Percentiles rank a stretch among this genome's conserved stretches.
Conservation (phyloP, 1,140 invertebrate genomes). For the Saccostrea glomerata region DNA sequence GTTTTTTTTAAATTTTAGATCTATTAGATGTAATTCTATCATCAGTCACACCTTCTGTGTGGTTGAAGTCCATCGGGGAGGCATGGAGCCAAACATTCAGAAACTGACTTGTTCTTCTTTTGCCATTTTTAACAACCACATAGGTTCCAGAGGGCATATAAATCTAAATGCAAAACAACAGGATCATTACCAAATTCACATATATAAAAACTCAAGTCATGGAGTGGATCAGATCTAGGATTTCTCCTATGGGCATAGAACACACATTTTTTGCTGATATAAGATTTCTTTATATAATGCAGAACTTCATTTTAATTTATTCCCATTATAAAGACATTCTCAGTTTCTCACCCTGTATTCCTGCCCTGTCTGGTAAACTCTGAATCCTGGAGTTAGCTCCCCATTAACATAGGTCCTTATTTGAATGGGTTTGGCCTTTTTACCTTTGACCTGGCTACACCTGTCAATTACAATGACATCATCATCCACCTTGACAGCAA, state of each 20-base stretch:
- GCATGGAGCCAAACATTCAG: slow-evolving; percentile 70
- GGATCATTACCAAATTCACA: too few relatives aligned
- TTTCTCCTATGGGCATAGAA: background rate
- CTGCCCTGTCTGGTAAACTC: slow-evolving; percentile 58
- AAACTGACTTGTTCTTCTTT: slow-evolving; percentile 46
- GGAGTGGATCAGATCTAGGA: too few relatives aligned
- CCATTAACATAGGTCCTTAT: slow-evolving; percentile 63
- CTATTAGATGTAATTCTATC: background rate
- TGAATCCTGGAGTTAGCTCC: slow-evolving; percentile 62
- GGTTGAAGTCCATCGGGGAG: slow-evolving; percentile 68
- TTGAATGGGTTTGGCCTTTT: slow-evolving; percentile 36
- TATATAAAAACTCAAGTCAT: too few relatives aligned
- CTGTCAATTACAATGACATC: slow-evolving; percentile 74
- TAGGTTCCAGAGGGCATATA: slow-evolving; percentile 63
- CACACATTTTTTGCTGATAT: background rate
- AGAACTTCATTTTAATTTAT: background rate
- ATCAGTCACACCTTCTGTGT: slow-evolving; percentile 61
- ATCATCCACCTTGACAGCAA: slow-evolving; percentile 69
- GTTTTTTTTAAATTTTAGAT: background rate
- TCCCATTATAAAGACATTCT: background rate
- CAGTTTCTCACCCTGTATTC: slow-evolving; percentile 58
- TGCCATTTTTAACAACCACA: slow-evolving; percentile 55
- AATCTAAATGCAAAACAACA: slow-evolving; percentile 51
- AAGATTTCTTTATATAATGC: background rate
- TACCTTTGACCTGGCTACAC: slow-evolving; percentile 57